Evolutionary conservation across 2,888 invertebrate genomes (phyloP).

Genomic region (Actias luna): DNA sequence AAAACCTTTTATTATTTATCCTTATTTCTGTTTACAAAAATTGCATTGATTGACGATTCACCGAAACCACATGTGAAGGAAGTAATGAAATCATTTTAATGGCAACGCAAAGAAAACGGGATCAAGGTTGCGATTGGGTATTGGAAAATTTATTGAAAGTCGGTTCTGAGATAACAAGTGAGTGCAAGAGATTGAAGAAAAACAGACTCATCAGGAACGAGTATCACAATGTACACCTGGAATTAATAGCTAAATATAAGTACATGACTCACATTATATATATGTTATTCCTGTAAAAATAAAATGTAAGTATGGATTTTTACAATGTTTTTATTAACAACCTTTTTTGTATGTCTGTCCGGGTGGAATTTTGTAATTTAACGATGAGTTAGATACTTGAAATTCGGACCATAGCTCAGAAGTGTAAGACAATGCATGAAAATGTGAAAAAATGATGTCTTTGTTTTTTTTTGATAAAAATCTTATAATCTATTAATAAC

Average conservation of each 20-base stretch:
- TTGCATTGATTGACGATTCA: conserved; percentile 46
- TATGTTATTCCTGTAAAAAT: not conserved
- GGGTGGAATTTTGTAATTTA: no score
- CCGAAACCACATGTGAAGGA: conserved; percentile 53
- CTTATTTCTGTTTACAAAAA: not conserved
- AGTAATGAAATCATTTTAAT: conserved; percentile 63
- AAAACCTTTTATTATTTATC: not conserved
- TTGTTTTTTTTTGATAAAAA: no score
- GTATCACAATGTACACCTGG: not conserved
- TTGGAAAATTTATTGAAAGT: conserved; percentile 49
- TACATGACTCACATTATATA: not conserved
- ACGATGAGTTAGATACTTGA: no score
- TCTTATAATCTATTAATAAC: no score
- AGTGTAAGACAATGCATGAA: no score
- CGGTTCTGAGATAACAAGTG: conserved; percentile 40
- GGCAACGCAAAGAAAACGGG: conserved; percentile 51
- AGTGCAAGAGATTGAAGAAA: conserved; percentile 46
- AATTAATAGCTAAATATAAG: not conserved
- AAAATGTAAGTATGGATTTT: not conserved
- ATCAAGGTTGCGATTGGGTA: conserved; percentile 56
- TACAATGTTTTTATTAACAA: no score
- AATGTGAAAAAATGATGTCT: no score
- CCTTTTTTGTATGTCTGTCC: no score
- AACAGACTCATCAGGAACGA: conserved; percentile 38
- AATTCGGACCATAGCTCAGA: no score